phyloP scores from a whole-genome alignment of 2,113 vertebrate species.

The Gallinago jamesoni region DNA sequence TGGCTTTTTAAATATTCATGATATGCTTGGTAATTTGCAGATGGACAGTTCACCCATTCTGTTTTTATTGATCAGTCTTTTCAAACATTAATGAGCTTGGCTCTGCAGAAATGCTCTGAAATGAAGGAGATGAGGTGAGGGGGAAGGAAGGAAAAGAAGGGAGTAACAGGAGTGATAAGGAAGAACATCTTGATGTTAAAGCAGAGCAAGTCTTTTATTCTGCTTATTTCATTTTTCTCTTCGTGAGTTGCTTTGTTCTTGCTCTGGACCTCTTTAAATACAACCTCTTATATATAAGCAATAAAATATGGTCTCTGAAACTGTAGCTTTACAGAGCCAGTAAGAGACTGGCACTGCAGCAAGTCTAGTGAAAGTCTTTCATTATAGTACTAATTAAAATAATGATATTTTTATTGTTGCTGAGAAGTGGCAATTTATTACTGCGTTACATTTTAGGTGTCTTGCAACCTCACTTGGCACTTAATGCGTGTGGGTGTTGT shows the following conservation, averaged over 20 bases:
- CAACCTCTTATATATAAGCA: neutral
- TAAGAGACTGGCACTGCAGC: slow-evolving; percentile 52
- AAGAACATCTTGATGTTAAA: slow-evolving; percentile 9
- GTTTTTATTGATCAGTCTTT: slow-evolving; percentile 74
- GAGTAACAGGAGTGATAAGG: neutral
- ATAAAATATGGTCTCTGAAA: neutral
- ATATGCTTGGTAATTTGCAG: slow-evolving; percentile 73
- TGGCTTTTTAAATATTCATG: slow-evolving; percentile 79
- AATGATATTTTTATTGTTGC: slow-evolving; percentile 69
- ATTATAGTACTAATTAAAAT: slow-evolving; percentile 65
- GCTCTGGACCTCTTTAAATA: slow-evolving; percentile 54
- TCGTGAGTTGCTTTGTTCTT: slow-evolving; percentile 44
- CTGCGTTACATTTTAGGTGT: neutral
- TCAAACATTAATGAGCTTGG: slow-evolving; percentile 80
- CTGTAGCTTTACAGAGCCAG: slow-evolving; percentile 22
- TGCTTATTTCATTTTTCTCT: slow-evolving; percentile 37
- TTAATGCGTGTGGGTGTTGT: neutral
- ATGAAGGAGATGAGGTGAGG: neutral
- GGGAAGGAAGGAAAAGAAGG: neutral
- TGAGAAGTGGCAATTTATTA: slow-evolving; percentile 17
- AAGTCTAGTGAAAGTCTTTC: slow-evolving; percentile 51
- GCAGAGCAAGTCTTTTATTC: neutral
- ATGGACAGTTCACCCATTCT: slow-evolving; percentile 73
- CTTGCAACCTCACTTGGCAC: slow-evolving; percentile 24
- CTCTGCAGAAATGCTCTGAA: slow-evolving; percentile 51